A percentile compares a stretch with the other conserved stretches of the same genome.
These are phyloP conservation scores for Drosophila formosana DNA, from an alignment of 2,888 invertebrate species.

Conservation along the genomic window DNA sequence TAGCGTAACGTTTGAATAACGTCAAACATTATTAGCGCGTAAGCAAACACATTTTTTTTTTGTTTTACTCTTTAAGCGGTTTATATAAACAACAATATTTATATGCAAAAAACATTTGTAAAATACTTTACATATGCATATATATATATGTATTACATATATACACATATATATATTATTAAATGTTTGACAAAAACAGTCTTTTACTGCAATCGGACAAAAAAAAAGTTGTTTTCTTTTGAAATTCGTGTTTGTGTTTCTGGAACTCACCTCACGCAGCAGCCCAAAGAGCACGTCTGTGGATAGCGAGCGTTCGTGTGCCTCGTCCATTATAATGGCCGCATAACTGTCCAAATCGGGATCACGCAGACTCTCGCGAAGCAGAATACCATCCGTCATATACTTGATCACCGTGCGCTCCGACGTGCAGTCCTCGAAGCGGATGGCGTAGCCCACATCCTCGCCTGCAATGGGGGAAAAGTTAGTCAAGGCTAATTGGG, in stretches of 20 bases:
- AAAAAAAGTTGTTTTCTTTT: not conserved
- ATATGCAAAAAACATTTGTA: slow-evolving; percentile 23
- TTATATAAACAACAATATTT: slow-evolving; percentile 49
- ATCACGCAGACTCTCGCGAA: slow-evolving; percentile 97
- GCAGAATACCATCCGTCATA: slow-evolving; percentile 99
- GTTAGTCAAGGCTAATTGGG: too few relatives aligned
- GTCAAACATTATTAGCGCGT: slow-evolving; percentile 22
- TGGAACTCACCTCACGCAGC: slow-evolving; percentile 92
- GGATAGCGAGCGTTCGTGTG: slow-evolving; percentile 98
- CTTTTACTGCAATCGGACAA: slow-evolving; percentile 3
- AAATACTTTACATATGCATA: slow-evolving; percentile 6
- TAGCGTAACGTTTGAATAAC: slow-evolving; percentile 16
- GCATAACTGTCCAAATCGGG: slow-evolving; percentile 98
- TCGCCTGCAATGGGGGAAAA: slow-evolving; percentile 86
- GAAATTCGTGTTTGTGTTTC: not conserved
- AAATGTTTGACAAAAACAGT: slow-evolving; percentile 68
- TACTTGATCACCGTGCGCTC: slow-evolving; percentile 97
- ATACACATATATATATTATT: slow-evolving; percentile 63
- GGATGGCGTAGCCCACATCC: slow-evolving; percentile 99
- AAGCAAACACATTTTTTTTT: slow-evolving; percentile 35
- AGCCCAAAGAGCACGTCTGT: slow-evolving; percentile 99
- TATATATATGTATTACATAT: slow-evolving; percentile 8
- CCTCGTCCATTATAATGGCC: slow-evolving; percentile 99
- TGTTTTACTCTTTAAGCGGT: slow-evolving; percentile 44
- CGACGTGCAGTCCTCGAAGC: slow-evolving; percentile 99